These are phyloP conservation scores for Crocallis elinguaria DNA, from an alignment of 2,888 invertebrate species.

Conservation along the genomic window DNA sequence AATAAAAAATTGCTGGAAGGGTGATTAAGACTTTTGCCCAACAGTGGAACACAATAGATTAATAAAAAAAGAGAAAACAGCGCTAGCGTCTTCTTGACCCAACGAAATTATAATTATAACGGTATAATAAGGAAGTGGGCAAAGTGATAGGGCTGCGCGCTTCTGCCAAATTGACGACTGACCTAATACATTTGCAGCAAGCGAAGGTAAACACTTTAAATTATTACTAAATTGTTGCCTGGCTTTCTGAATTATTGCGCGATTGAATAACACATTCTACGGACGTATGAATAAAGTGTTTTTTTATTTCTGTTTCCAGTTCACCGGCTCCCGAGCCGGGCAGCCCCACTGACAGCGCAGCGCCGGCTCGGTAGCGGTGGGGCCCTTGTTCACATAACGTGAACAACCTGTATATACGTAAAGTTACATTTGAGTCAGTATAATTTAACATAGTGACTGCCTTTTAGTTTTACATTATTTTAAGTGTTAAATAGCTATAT, in stretches of 20 bases:
- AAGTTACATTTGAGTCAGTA: slow-evolving; percentile 7
- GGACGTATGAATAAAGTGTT: neutral
- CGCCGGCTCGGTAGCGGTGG: neutral
- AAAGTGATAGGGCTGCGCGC: neutral
- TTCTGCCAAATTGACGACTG: no score
- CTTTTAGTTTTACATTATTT: slow-evolving; percentile 2
- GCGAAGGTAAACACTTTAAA: slow-evolving; percentile 6
- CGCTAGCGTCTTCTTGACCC: no score
- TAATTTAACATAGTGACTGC: neutral
- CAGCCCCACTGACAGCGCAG: neutral
- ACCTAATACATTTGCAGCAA: neutral
- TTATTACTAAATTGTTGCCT: neutral
- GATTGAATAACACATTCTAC: neutral
- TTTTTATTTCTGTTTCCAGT: neutral
- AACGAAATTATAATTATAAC: no score
- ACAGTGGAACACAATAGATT: no score
- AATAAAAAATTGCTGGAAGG: no score
- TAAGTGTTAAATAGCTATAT: slow-evolving; percentile 4
- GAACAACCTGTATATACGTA: slow-evolving; percentile 18
- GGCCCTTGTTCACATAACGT: neutral
- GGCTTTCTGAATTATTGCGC: neutral
- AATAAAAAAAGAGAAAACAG: no score
- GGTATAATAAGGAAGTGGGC: neutral
- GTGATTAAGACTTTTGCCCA: no score
- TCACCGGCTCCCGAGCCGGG: neutral